phyloP scores from a whole-genome alignment of 2,888 invertebrate species.

The Gasteruption jaculator region DNA sequence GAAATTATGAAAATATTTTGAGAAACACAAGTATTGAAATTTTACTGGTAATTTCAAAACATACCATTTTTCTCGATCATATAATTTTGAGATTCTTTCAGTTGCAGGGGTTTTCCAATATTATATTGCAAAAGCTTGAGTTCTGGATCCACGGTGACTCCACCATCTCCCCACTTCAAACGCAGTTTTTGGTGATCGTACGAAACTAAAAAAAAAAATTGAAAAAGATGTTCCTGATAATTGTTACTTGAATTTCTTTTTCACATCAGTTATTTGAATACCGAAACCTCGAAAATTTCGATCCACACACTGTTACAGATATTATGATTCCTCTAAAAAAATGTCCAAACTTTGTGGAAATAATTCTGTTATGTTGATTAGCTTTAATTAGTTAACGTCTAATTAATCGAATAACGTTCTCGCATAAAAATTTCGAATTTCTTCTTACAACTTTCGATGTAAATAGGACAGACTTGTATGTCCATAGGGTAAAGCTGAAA shows the following conservation, averaged over 20 bases:
- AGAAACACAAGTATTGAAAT: too few species aligned
- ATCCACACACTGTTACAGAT: too few species aligned
- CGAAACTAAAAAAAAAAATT: conserved; percentile 63
- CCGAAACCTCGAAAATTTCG: too few species aligned
- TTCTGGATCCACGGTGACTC: conserved; percentile 76
- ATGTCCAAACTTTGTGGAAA: too few species aligned
- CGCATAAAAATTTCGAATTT: too few species aligned
- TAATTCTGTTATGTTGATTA: too few species aligned
- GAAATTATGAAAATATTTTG: background rate
- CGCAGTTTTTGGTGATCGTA: conserved; percentile 73
- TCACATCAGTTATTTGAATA: too few species aligned
- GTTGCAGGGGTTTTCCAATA: conserved; percentile 66
- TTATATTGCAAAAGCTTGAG: conserved; percentile 76
- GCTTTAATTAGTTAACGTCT: too few species aligned
- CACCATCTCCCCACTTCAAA: conserved; percentile 70
- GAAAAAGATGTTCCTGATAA: too few species aligned
- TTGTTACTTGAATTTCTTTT: too few species aligned
- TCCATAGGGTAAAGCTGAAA: conserved; percentile 84
- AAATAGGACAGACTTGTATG: conserved; percentile 78
- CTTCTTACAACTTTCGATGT: conserved; percentile 78
- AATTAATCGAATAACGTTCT: too few species aligned
- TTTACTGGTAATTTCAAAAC: conserved; percentile 16
- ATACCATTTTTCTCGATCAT: conserved; percentile 74
- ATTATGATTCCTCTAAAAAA: too few species aligned
- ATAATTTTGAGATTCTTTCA: conserved; percentile 69